phyloP scores from a whole-genome alignment of 2,797 vertebrate species.

The Poliocrania exsul region DNA sequence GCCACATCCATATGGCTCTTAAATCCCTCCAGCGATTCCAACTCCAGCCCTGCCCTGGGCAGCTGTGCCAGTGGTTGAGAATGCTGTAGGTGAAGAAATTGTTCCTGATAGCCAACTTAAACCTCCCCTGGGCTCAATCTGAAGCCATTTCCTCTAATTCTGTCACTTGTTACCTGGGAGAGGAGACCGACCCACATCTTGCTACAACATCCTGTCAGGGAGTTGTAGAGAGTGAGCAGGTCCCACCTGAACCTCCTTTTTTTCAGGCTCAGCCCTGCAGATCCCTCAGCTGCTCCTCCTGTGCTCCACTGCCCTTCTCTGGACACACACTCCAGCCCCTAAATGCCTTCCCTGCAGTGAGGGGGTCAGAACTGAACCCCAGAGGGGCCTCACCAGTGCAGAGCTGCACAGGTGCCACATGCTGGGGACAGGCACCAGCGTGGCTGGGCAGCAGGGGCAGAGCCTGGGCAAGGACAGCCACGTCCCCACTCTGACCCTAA shows the following conservation, averaged over 20 bases:
- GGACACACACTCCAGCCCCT: background rate
- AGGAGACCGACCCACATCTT: fast-evolving
- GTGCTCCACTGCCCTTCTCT: background rate
- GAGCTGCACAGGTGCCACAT: background rate
- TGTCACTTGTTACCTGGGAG: background rate
- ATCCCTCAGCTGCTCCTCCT: background rate
- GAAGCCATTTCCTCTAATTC: background rate
- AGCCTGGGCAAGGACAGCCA: background rate
- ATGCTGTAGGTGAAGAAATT: background rate
- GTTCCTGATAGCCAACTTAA: background rate
- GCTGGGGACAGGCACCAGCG: background rate
- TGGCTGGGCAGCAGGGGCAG: background rate
- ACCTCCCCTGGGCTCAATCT: background rate
- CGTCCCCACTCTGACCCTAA: fast-evolving
- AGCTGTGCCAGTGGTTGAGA: background rate
- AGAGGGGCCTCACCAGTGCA: background rate
- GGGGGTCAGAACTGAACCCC: background rate
- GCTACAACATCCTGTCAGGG: background rate
- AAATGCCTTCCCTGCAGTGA: background rate
- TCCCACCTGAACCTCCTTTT: background rate
- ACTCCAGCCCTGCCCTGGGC: background rate
- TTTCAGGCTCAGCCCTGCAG: background rate
- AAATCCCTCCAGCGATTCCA: background rate
- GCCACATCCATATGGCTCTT: background rate
- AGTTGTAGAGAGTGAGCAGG: background rate